Base-by-base conservation (phyloP, 1,140 invertebrate species). In the Hermatobates lingyangjiaoensis region DNA sequence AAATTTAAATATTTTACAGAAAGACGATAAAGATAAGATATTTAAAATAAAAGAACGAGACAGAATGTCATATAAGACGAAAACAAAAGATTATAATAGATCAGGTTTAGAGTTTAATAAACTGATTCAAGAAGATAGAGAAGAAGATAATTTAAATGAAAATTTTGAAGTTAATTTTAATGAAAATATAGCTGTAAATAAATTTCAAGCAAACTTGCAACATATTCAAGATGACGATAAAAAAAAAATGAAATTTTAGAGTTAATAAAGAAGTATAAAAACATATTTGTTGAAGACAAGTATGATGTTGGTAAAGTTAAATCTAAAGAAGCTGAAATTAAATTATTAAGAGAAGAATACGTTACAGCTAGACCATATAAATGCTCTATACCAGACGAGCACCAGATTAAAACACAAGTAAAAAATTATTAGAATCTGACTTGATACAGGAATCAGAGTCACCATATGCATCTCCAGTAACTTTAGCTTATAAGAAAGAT, bases 81-180 rank as follows among this genome's bases (percentile, higher is more conserved):
- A 42, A 42, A 10, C 21, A 42, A 18, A 42, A 42, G 18, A 42
- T 42, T 5, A 18, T 42, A 42, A 42, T 42, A 5, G 21, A 18
- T 42, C 39, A 42, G 39, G 21, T 42, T 42, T 42, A 10, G 5
- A 42, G 14, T 42, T 10, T 42, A 18, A 42, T 10, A 42, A 20
- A 18, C 21, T 52, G 48, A 50, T 40, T 63, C 7, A 57, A 61
- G 46, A n/a, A 53, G 2, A 58, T 57, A 48, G 56, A 62, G 51
- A 61, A 60, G 56, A 47, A 54, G 51, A 52, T 57, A 15, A 40
- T 40, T 21, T 39, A 42, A 28, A 50, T 42, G 20, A 50, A 23
- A 39, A 50, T 50, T 27, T 23, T 20, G 34, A 30, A 23, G 24
- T 42, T 42, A 42, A 42, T 42, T 42, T 42, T 42, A 42, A 42